phyloP scores from a whole-genome alignment of 2,888 invertebrate genomes.

The Diabrotica balteata region DNA sequence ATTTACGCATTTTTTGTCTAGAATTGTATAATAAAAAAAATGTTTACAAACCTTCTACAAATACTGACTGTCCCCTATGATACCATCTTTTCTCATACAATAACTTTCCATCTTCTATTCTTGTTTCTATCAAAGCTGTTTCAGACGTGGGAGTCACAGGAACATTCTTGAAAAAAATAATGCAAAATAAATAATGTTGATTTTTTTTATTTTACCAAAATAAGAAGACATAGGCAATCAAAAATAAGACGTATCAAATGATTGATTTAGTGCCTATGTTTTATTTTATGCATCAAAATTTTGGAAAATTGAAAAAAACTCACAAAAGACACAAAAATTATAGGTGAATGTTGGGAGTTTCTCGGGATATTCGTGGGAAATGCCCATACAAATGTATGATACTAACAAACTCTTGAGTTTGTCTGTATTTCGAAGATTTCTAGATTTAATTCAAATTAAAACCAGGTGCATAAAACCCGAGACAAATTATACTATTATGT shows the following conservation, averaged over 20 bases:
- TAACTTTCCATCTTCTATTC: slow-evolving; percentile 94
- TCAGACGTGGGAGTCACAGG: slow-evolving; percentile 45
- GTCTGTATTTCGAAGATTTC: too few species aligned
- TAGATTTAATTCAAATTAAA: not conserved
- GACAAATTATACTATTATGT: not conserved
- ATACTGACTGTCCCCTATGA: slow-evolving; percentile 92
- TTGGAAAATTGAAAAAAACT: too few species aligned
- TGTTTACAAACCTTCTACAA: slow-evolving; percentile 56
- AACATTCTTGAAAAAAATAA: slow-evolving; percentile 26
- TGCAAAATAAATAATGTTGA: not conserved
- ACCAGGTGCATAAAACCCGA: not conserved
- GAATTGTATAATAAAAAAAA: not conserved
- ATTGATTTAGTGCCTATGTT: too few species aligned
- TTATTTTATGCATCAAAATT: too few species aligned
- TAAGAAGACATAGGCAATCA: too few species aligned
- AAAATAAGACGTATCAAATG: too few species aligned
- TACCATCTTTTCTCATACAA: slow-evolving; percentile 94
- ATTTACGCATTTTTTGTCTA: too few species aligned
- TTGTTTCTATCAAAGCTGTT: slow-evolving; percentile 73
- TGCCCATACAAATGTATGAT: too few species aligned
- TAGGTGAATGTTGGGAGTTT: too few species aligned
- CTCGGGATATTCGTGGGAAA: too few species aligned
- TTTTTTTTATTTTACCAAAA: not conserved
- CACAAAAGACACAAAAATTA: too few species aligned
- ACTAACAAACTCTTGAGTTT: too few species aligned